These are phyloP conservation scores for Tuberolachnus salignus DNA, from an alignment of 2,888 invertebrate genomes.

Conservation along the genomic window DNA sequence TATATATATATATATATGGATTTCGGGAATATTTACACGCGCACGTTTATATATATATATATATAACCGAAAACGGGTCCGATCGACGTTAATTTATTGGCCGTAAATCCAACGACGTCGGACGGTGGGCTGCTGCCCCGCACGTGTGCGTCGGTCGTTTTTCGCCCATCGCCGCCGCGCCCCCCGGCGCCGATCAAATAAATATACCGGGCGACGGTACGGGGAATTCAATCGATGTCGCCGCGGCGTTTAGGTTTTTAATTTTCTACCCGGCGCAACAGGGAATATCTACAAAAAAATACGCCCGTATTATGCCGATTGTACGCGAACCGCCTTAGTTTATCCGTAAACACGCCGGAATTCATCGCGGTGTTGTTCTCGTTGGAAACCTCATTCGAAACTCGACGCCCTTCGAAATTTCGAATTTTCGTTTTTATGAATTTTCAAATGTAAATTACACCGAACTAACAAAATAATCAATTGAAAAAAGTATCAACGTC, in stretches of 20 bases:
- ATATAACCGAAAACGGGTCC: neutral
- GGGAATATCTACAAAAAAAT: too few relatives aligned
- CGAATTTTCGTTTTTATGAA: too few relatives aligned
- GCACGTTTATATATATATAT: neutral
- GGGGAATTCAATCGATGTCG: neutral
- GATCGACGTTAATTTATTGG: slow-evolving; percentile 52
- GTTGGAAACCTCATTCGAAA: too few relatives aligned
- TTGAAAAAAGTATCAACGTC: too few relatives aligned
- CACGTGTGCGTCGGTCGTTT: neutral
- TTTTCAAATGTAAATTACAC: too few relatives aligned
- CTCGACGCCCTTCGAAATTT: too few relatives aligned
- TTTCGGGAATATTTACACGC: neutral
- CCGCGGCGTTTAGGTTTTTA: neutral
- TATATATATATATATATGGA: neutral
- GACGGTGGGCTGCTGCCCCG: slow-evolving; percentile 13
- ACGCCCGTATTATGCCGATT: too few relatives aligned
- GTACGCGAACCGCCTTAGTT: too few relatives aligned
- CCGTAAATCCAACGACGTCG: slow-evolving; percentile 49
- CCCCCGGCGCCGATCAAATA: neutral
- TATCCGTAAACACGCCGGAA: too few relatives aligned
- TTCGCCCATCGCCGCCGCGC: neutral
- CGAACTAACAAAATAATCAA: too few relatives aligned
- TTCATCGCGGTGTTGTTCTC: too few relatives aligned
- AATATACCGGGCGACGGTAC: too few relatives aligned
- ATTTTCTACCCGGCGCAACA: neutral